phyloP scores from a whole-genome alignment of 64 coral and sea anemone genomes.

The Pocillopora damicornis region DNA sequence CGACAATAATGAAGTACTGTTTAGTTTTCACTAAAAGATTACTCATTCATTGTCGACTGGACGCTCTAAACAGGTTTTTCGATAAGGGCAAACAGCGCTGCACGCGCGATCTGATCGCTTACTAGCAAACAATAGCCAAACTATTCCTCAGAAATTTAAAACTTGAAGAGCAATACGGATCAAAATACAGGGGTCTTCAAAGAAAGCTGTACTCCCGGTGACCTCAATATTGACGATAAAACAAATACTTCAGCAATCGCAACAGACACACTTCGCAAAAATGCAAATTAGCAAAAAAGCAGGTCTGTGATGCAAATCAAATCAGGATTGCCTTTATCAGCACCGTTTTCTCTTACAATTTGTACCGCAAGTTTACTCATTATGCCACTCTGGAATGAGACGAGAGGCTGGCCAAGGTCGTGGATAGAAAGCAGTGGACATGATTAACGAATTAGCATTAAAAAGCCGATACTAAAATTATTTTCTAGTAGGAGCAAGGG shows the following conservation, averaged over 20 bases:
- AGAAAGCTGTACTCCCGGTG: conserved; percentile 8
- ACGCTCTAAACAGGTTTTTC: background rate
- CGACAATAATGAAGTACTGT: background rate
- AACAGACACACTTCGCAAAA: conserved; percentile 23
- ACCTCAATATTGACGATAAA: conserved; percentile 31
- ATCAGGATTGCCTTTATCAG: conserved; percentile 13
- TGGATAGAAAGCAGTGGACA: background rate
- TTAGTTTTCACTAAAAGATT: background rate
- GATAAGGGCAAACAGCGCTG: background rate
- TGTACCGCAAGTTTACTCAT: background rate
- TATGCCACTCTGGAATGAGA: conserved; percentile 1
- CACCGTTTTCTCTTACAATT: background rate
- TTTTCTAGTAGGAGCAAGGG: conserved; percentile 9
- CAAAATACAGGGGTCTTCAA: conserved; percentile 30
- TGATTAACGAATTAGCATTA: conserved; percentile 16
- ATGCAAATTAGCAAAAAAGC: conserved; percentile 22
- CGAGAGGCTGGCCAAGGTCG: background rate
- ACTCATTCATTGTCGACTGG: background rate
- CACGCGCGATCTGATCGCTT: background rate
- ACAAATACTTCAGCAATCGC: conserved; percentile 37
- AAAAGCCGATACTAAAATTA: conserved; percentile 31
- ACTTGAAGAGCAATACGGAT: background rate
- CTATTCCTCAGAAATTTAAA: conserved; percentile 19
- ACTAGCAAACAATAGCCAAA: background rate
- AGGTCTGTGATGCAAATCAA: conserved; percentile 28